Conservation (phyloP, 2,113 vertebrate genomes). For the Silurus asotus region DNA sequence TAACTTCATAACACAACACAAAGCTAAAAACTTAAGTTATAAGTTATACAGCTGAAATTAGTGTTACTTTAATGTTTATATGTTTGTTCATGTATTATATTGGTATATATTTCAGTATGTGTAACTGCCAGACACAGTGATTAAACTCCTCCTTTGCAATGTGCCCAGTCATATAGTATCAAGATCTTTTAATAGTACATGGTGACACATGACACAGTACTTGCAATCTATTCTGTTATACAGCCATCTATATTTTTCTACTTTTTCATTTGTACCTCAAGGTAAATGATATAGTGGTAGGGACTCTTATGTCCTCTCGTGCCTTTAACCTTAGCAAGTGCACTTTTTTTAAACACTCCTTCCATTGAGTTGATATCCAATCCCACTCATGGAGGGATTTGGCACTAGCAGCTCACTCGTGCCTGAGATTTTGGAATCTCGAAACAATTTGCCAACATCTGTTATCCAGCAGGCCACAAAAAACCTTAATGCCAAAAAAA, state of each 20-base stretch:
- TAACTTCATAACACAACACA: no score
- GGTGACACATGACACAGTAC: not conserved
- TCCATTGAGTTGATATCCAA: not conserved
- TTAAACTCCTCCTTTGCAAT: not conserved
- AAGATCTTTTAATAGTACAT: not conserved
- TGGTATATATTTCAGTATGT: not conserved
- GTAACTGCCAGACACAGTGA: not conserved
- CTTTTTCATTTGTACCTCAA: not conserved
- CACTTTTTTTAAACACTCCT: not conserved
- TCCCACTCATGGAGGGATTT: not conserved
- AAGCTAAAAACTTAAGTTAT: no score
- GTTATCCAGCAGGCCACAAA: not conserved
- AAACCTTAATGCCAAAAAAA: not conserved
- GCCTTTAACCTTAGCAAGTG: not conserved
- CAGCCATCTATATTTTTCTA: not conserved
- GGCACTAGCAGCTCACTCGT: not conserved
- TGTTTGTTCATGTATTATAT: not conserved
- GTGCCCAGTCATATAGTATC: not conserved
- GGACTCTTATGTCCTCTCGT: not conserved
- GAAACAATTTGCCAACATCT: not conserved
- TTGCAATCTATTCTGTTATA: not conserved
- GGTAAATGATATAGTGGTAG: not conserved
- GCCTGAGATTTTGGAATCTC: not conserved
- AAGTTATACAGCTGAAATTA: not conserved
- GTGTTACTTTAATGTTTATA: not conserved